Conservation (phyloP, 2,797 vertebrate species). For the Rhinatrema bivittatum region DNA sequence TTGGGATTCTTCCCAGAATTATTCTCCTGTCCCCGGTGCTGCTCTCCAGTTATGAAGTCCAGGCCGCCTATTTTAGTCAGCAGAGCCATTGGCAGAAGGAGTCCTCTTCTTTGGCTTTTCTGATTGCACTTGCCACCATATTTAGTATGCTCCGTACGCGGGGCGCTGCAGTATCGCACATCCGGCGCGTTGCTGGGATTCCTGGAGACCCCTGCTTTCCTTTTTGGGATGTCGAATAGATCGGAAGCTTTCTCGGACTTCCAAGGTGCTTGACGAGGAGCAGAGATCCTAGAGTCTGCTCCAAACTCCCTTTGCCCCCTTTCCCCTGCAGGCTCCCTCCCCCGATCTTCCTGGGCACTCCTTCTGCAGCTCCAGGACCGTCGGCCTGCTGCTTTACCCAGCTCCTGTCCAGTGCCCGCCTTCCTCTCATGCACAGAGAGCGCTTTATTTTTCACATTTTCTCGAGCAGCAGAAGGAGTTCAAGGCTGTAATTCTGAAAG, state of each 20-base stretch:
- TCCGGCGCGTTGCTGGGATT: conserved; percentile 82
- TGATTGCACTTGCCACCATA: conserved; percentile 71
- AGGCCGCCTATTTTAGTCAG: conserved; percentile 29
- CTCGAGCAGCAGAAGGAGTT: no score
- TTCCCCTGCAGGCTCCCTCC: background rate
- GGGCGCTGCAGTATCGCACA: conserved; percentile 60
- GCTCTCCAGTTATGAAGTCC: no score
- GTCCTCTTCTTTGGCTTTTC: conserved; percentile 29
- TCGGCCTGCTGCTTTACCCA: background rate
- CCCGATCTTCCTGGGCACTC: background rate
- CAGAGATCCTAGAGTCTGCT: conserved; percentile 37
- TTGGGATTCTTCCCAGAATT: no score
- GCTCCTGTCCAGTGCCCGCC: conserved; percentile 15
- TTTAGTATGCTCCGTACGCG: conserved; percentile 82
- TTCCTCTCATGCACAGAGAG: conserved; percentile 41
- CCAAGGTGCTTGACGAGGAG: conserved; percentile 43
- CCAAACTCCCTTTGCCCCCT: background rate
- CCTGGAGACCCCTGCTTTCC: conserved; percentile 73
- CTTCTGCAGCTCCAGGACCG: fast-evolving
- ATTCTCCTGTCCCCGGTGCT: no score
- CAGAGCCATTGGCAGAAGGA: conserved; percentile 26
- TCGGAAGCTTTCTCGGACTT: conserved; percentile 20
- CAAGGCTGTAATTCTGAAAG: background rate
- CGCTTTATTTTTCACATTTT: no score
- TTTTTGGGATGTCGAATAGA: conserved; percentile 64